These are phyloP conservation scores for Brachionus sp. DNA, from an alignment of 1,140 invertebrate species.

Conservation along the genomic window DNA sequence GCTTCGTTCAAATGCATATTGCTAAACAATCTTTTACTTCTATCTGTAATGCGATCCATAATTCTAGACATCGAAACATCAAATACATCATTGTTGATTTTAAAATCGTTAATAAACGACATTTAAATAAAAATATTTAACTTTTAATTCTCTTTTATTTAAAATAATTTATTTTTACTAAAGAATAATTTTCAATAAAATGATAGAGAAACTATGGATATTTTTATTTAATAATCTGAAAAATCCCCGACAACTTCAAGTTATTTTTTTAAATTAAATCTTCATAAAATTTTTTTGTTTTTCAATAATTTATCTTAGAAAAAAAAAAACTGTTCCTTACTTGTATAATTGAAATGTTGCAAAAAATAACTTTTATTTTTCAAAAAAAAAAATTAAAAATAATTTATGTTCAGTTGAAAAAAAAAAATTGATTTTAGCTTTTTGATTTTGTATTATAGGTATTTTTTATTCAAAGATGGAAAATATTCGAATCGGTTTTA, in stretches of 20 bases:
- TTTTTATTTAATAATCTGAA: not conserved
- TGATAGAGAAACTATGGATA: not conserved
- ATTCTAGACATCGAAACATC: slow-evolving; percentile 4
- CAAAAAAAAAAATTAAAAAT: not conserved
- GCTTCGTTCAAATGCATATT: not conserved
- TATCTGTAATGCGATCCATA: not conserved
- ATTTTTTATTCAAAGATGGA: not conserved
- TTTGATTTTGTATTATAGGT: not conserved
- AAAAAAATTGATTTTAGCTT: not conserved
- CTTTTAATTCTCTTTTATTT: not conserved
- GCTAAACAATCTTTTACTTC: not conserved
- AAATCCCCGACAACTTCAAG: not conserved
- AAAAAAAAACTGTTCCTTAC: not conserved
- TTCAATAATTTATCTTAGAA: not conserved
- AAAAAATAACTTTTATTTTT: not conserved
- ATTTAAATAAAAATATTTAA: not conserved
- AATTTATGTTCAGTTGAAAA: not conserved
- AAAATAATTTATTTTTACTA: not conserved
- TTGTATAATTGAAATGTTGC: not conserved
- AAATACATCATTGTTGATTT: not conserved
- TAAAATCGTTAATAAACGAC: not conserved
- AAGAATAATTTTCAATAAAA: not conserved
- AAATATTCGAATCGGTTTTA: slow-evolving; percentile 16
- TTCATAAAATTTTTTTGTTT: not conserved
- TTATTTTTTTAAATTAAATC: not conserved